Evolutionary conservation across 1,140 invertebrate genomes (phyloP).

Genomic region (Drosophila truncata): DNA sequence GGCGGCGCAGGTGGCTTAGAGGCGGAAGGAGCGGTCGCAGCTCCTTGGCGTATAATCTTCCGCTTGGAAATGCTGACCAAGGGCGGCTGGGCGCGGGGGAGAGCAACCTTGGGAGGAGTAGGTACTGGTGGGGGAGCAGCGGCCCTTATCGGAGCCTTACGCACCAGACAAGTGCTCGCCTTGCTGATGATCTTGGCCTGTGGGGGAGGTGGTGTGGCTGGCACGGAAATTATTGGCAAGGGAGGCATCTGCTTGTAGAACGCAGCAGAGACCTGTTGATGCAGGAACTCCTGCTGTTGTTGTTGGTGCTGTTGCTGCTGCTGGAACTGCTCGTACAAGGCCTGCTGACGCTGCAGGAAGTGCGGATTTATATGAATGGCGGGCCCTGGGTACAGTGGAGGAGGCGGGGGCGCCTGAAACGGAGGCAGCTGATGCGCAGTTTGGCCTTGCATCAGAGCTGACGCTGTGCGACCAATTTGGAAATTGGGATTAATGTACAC

Average conservation of each 20-base stretch:
- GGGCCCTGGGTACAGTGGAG: slow-evolving; percentile 32
- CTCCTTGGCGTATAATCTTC: slow-evolving; percentile 69
- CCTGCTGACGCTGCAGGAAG: slow-evolving; percentile 63
- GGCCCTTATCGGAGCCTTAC: slow-evolving; percentile 41
- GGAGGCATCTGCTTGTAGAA: slow-evolving; percentile 7
- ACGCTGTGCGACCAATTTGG: slow-evolving; percentile 34
- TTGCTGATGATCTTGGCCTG: slow-evolving; percentile 76
- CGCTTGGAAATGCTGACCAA: slow-evolving; percentile 67
- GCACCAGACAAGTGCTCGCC: slow-evolving; percentile 70
- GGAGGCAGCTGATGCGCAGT: slow-evolving; percentile 29
- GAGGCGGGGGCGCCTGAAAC: slow-evolving; percentile 8
- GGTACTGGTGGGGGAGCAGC: background rate
- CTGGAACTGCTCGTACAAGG: slow-evolving; percentile 38
- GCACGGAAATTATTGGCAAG: background rate
- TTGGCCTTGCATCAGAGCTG: slow-evolving; percentile 51
- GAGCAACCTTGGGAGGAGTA: background rate
- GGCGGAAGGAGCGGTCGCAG: background rate
- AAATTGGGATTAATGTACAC: slow-evolving; percentile 79
- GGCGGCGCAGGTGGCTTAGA: slow-evolving; percentile 1
- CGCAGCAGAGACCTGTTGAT: slow-evolving; percentile 28
- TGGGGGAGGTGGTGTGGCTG: slow-evolving; percentile 40
- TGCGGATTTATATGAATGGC: slow-evolving; percentile 74
- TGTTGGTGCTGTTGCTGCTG: slow-evolving; percentile 1
- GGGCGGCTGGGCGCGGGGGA: slow-evolving; percentile 36
- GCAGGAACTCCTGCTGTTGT: slow-evolving; percentile 20